Evolutionary conservation across 2,888 invertebrate genomes (phyloP).

Genomic region (Agrotis segetum): DNA sequence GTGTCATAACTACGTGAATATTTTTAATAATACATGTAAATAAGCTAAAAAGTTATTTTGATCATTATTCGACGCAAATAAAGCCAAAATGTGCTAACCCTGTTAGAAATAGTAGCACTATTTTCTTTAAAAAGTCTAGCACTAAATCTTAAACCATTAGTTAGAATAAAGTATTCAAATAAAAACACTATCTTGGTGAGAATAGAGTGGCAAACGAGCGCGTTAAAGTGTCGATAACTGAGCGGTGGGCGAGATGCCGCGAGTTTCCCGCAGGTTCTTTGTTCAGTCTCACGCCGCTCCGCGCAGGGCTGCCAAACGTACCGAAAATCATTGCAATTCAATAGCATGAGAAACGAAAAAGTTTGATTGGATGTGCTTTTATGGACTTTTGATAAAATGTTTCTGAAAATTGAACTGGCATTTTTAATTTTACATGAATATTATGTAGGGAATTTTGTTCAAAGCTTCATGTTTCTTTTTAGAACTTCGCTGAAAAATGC

Average conservation of each 20-base stretch:
- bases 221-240: slow-evolving; percentile 55
- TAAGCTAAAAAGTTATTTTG: background rate
- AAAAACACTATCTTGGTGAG: slow-evolving; percentile 43
- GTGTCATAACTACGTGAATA: too few species aligned
- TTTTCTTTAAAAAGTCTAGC: slow-evolving; percentile 18
- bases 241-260: slow-evolving; percentile 36
- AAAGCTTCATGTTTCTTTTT: background rate
- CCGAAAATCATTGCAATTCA: slow-evolving; percentile 10
- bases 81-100: background rate
- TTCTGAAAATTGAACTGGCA: slow-evolving; percentile 2
- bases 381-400: slow-evolving; percentile 17
- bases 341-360: slow-evolving; percentile 38
- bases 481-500: background rate
- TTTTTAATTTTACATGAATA: slow-evolving; percentile 6
- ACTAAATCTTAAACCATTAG: slow-evolving; percentile 46
- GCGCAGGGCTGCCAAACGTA: slow-evolving; percentile 49
- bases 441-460: background rate
- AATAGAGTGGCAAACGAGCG: slow-evolving; percentile 39
- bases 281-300: slow-evolving; percentile 29
- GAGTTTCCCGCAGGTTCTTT: slow-evolving; percentile 46
- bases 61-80: background rate
- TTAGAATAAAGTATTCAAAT: slow-evolving; percentile 32
- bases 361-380: slow-evolving; percentile 39
- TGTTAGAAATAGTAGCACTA: background rate
- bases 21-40: too few species aligned